phyloP scores from a whole-genome alignment of 2,888 invertebrate species.

The Rhingia campestris region DNA sequence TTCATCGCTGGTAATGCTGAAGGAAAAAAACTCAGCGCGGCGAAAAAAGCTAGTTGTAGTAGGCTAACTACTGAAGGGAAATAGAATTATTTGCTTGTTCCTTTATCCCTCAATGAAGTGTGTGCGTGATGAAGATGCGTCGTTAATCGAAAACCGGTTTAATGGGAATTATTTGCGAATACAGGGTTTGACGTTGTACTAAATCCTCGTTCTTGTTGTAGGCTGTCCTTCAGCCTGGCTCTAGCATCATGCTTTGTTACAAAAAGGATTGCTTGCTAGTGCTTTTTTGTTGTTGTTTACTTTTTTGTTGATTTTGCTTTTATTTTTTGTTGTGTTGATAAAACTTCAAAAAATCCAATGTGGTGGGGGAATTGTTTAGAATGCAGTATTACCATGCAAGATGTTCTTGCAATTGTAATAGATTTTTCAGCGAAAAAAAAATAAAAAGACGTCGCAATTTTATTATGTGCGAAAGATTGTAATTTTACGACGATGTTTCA shows the following conservation, averaged over 20 bases:
- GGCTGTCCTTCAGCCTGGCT: slow-evolving; percentile 46
- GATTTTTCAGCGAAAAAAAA: not conserved
- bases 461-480: no score
- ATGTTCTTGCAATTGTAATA: not conserved
- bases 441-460: no score
- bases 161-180: slow-evolving; percentile 19
- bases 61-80: slow-evolving; percentile 16
- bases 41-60: slow-evolving; percentile 14
- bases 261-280: slow-evolving; percentile 43
- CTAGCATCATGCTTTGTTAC: slow-evolving; percentile 69
- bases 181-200: slow-evolving; percentile 32
- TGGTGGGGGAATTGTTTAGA: slow-evolving; percentile 39
- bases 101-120: not conserved
- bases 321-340: slow-evolving; percentile 18
- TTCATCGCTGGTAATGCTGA: not conserved
- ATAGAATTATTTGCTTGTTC: not conserved
- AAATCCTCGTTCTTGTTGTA: slow-evolving; percentile 39
- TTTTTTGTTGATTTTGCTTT: slow-evolving; percentile 13
- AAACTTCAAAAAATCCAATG: slow-evolving; percentile 51
- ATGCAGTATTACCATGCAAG: slow-evolving; percentile 26
- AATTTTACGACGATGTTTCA: no score
- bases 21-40: slow-evolving; percentile 1
- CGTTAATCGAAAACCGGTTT: slow-evolving; percentile 59
- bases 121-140: slow-evolving; percentile 3
- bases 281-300: slow-evolving; percentile 69